These are phyloP conservation scores for Eupithecia inturbata DNA, from an alignment of 2,888 invertebrate genomes.

Conservation along the genomic window DNA sequence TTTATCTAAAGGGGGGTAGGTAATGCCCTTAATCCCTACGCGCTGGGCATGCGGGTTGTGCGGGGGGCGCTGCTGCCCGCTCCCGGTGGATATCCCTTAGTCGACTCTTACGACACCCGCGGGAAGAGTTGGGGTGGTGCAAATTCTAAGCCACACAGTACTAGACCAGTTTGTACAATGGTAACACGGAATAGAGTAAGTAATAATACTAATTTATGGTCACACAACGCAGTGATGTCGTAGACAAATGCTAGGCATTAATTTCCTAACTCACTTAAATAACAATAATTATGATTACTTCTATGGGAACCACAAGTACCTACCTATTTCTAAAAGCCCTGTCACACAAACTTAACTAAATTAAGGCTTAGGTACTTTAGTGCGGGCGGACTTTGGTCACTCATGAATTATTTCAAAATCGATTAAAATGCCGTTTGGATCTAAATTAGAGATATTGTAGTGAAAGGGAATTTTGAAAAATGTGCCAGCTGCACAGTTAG, in stretches of 20 bases:
- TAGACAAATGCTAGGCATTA: neutral
- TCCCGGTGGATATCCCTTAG: too few relatives aligned
- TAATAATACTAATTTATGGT: neutral
- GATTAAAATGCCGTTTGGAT: neutral
- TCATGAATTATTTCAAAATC: constrained; percentile 1
- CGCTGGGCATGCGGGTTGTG: too few relatives aligned
- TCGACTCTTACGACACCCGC: too few relatives aligned
- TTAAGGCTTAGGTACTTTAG: constrained; percentile 6
- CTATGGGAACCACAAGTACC: neutral
- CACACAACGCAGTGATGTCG: neutral
- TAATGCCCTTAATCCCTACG: too few relatives aligned
- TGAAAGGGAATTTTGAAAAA: neutral
- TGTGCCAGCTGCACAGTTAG: too few relatives aligned
- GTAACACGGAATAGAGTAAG: too few relatives aligned
- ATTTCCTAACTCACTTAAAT: constrained; percentile 9
- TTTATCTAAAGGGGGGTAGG: too few relatives aligned
- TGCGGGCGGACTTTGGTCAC: neutral
- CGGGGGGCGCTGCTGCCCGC: too few relatives aligned
- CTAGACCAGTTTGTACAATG: too few relatives aligned
- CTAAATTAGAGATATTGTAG: neutral
- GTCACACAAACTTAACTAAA: constrained; percentile 10
- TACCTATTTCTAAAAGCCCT: neutral
- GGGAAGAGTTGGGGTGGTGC: too few relatives aligned
- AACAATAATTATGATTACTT: neutral
- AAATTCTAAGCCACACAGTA: too few relatives aligned